phyloP scores from a whole-genome alignment of 2,888 invertebrate species.

The Helobdella robusta region DNA sequence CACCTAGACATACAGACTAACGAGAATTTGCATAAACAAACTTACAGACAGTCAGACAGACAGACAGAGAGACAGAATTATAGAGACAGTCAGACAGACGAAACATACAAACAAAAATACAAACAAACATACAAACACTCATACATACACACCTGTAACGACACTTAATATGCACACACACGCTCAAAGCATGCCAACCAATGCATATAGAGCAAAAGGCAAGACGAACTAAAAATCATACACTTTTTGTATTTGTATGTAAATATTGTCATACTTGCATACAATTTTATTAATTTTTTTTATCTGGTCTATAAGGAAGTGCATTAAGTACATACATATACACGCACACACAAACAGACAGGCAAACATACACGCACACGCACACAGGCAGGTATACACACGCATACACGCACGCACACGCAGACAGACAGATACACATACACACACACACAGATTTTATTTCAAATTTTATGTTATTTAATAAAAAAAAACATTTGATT shows the following conservation, averaged over 20 bases:
- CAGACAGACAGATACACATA: neutral
- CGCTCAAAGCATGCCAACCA: neutral
- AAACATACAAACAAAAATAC: neutral
- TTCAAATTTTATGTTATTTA: too few relatives aligned
- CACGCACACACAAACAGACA: neutral
- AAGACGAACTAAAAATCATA: too few relatives aligned
- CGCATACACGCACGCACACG: slow-evolving; percentile 3
- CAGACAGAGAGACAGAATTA: too few relatives aligned
- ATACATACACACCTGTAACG: neutral
- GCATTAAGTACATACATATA: neutral
- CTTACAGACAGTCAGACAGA: neutral
- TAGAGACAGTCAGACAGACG: neutral
- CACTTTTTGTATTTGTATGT: too few relatives aligned
- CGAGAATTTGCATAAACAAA: too few relatives aligned
- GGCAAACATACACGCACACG: neutral
- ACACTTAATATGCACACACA: slow-evolving; percentile 7
- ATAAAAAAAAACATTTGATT: too few relatives aligned
- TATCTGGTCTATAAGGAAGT: neutral
- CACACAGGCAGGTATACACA: neutral
- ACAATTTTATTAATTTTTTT: neutral
- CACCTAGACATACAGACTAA: too few relatives aligned
- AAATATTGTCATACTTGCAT: neutral
- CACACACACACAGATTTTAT: neutral
- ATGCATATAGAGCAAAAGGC: too few relatives aligned
- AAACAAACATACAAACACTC: neutral